Conservation (phyloP, 2,113 vertebrate genomes). For the Madoqua kirkii region DNA sequence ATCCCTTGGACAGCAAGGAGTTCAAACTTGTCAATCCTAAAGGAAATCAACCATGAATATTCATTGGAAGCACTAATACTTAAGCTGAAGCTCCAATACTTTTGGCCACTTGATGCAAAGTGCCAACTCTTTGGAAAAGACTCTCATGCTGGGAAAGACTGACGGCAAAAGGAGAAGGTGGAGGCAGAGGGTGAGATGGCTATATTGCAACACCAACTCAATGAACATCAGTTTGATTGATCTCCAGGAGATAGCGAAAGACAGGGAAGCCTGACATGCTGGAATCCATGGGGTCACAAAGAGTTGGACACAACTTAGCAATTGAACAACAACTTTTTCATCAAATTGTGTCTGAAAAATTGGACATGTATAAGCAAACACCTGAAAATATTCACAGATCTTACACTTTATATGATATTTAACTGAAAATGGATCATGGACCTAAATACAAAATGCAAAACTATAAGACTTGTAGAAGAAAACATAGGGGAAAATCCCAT, state of each 20-base stretch:
- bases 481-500: neutral
- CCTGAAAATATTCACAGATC: neutral
- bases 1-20: neutral
- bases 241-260: neutral
- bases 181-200: neutral
- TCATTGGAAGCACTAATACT: neutral
- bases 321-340: neutral
- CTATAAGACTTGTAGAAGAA: neutral
- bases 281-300: neutral
- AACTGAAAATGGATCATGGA: neutral
- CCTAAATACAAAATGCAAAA: neutral
- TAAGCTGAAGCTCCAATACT: neutral
- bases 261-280: neutral
- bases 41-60: neutral
- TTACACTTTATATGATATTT: neutral
- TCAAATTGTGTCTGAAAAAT: neutral
- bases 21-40: neutral
- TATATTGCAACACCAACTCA: neutral
- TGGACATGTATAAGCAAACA: neutral
- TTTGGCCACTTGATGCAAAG: neutral
- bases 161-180: neutral
- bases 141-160: neutral
- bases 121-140: neutral
- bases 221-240: neutral
- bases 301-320: neutral